Evolutionary conservation across 2,113 vertebrate genomes (phyloP), one percentile per base, ranked within the genome.

Genomic region (Hiodon alosoides): DNA sequence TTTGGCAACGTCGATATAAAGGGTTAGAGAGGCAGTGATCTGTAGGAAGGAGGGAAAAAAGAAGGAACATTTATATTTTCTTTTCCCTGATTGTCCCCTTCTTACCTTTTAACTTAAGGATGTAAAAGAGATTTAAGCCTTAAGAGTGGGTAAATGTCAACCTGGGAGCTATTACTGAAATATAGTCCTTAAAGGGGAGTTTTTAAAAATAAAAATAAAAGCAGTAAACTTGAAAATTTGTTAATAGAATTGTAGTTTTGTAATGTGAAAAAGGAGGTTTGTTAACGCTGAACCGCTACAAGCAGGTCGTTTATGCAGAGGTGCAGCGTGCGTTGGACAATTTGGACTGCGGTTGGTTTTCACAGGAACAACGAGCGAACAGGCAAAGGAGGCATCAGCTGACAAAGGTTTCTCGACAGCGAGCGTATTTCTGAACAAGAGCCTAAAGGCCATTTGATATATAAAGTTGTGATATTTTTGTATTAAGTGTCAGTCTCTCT

Each of bases 391-490:
- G 64, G n/a, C 47, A 17, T 85, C 76, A 59, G 48, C 77, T 79
- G 83, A 81, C 85, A 87, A 79, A 75, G 88, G 84, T 87, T 77
- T 62, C 80, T 85, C 76, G 77, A 85, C 79, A 72, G 81, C 76
- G 81, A 83, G 86, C 83, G 77, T 86, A 86, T 89, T 91, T 86
- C 88, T 89, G 91, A 89, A 85, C 85, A 86, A 90, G 86, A 89
- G 85, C 91, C 87, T 87, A 89, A 84, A 90, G 89, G 89, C 89
- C 88, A 89, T 91, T 91, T 92, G 82, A 91, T 92, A 94, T 93
- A 91, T 90, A 91, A 94, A 94, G 94, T 90, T 93, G 94, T 95
- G 90, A 93, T 95, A 95, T 96, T 96, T 96, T 95, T 95, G 93
- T 95, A 95, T 92, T 89, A 85, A 87, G 90, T 93, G 93, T 95